A percentile compares a stretch with the other conserved stretches of the same genome.
These are phyloP conservation scores for Pogoniulus pusillus DNA, from an alignment of 2,797 vertebrate genomes.

Conservation along the genomic window DNA sequence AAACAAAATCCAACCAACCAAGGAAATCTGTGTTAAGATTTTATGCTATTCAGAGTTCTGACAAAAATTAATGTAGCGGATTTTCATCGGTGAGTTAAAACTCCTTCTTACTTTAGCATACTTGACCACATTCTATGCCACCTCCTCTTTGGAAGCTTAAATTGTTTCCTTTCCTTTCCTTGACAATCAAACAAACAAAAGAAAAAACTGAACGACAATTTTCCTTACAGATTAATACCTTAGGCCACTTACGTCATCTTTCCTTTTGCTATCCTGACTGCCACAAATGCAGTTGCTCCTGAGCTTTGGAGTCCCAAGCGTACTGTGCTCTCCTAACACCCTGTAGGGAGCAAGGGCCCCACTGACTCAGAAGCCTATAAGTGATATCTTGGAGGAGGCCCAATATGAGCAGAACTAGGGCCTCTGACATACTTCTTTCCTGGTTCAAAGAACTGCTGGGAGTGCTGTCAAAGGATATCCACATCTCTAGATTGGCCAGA, in stretches of 20 bases:
- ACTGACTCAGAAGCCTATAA: background rate
- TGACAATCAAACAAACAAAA: too few species aligned
- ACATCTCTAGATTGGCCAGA: background rate
- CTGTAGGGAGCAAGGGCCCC: background rate
- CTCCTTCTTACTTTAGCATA: too few species aligned
- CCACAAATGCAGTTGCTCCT: background rate
- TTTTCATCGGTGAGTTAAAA: too few species aligned
- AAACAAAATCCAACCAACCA: too few species aligned
- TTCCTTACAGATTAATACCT: background rate
- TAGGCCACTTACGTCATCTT: background rate
- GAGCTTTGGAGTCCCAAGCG: background rate
- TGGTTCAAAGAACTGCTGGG: conserved; percentile 50
- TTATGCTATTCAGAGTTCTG: too few species aligned
- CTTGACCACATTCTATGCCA: too few species aligned
- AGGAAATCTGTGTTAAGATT: too few species aligned
- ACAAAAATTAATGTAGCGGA: too few species aligned
- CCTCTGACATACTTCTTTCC: conserved; percentile 21
- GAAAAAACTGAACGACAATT: background rate
- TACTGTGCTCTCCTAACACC: rapidly evolving
- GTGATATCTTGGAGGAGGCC: background rate
- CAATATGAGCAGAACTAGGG: background rate
- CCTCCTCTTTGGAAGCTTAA: too few species aligned
- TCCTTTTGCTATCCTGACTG: background rate
- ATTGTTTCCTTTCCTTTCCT: too few species aligned
- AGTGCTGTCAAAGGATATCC: conserved; percentile 38